Percentiles rank a stretch among this genome's conserved stretches.
Evolutionary conservation across 2,888 invertebrate species (phyloP).

Genomic region (Antitype chi): DNA sequence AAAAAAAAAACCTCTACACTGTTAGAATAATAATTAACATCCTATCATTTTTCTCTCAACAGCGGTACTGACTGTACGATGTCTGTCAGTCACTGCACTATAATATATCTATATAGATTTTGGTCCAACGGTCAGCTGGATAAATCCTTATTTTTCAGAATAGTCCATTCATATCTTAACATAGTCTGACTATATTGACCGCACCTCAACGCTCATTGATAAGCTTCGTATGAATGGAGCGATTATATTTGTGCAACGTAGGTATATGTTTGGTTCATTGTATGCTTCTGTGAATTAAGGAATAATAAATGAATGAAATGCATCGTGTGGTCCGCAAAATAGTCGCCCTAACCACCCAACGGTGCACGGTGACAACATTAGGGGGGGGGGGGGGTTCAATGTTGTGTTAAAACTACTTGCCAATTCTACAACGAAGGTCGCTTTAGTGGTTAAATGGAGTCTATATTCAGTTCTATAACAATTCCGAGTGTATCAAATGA

Average conservation of each 20-base stretch:
- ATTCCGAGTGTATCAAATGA: not conserved
- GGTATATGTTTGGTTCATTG: not conserved
- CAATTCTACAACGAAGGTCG: not conserved
- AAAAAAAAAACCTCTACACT: too few species aligned
- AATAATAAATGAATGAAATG: slow-evolving; percentile 8
- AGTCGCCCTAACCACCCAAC: too few species aligned
- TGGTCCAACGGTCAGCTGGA: not conserved
- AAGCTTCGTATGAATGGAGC: slow-evolving; percentile 4
- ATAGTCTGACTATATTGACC: slow-evolving; percentile 15
- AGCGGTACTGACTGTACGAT: not conserved
- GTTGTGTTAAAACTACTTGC: not conserved
- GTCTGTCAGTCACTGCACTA: not conserved
- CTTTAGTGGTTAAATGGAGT: not conserved
- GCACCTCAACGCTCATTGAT: slow-evolving; percentile 30
- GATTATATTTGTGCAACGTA: not conserved
- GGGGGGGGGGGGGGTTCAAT: too few species aligned
- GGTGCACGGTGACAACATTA: not conserved
- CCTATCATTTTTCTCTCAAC: not conserved
- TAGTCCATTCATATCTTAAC: slow-evolving; percentile 7
- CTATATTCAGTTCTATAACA: not conserved
- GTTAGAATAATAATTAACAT: not conserved
- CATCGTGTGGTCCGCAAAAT: not conserved
- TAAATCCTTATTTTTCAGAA: slow-evolving; percentile 2
- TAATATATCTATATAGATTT: not conserved
- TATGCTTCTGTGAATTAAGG: not conserved